Percentiles rank a stretch among this genome's conserved stretches.
Conservation (phyloP, 2,888 invertebrate genomes). For the Tethea ocularis region DNA sequence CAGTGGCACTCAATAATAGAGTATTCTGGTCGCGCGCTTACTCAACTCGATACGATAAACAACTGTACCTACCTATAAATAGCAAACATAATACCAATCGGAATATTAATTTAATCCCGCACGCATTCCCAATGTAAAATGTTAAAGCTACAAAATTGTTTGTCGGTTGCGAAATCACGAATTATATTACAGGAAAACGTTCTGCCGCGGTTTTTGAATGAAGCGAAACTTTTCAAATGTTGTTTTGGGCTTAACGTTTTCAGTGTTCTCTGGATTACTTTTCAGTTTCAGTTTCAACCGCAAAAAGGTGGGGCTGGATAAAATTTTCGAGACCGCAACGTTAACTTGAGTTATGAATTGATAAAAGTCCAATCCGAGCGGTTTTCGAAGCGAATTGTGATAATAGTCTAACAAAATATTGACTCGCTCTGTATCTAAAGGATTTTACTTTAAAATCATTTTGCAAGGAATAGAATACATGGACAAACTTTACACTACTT, state of each 20-base stretch:
- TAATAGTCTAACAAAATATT: neutral
- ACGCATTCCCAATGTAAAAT: conserved; percentile 30
- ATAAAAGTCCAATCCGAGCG: conserved; percentile 40
- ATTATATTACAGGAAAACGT: conserved; percentile 46
- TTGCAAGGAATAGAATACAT: no score
- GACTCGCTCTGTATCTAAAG: neutral
- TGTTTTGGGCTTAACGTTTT: conserved; percentile 58
- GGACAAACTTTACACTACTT: no score
- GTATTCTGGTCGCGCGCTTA: conserved; percentile 33
- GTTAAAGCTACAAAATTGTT: conserved; percentile 37
- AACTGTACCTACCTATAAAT: conserved; percentile 26
- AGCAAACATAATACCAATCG: conserved; percentile 24
- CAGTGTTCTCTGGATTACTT: conserved; percentile 57
- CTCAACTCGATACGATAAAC: conserved; percentile 40
- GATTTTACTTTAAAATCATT: neutral
- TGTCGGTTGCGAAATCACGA: conserved; percentile 45
- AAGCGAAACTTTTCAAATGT: conserved; percentile 57
- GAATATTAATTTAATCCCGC: conserved; percentile 47
- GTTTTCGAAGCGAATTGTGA: conserved; percentile 31
- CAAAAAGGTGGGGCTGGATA: conserved; percentile 42
- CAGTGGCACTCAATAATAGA: conserved; percentile 38
- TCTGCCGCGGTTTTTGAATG: conserved; percentile 48
- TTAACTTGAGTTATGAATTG: conserved; percentile 44
- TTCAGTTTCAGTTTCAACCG: conserved; percentile 53
- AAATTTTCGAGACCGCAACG: conserved; percentile 37